A percentile compares a stretch with the other conserved stretches of the same genome.
phyloP scores from a whole-genome alignment of 2,113 vertebrate species.

The Siniperca knerii region DNA sequence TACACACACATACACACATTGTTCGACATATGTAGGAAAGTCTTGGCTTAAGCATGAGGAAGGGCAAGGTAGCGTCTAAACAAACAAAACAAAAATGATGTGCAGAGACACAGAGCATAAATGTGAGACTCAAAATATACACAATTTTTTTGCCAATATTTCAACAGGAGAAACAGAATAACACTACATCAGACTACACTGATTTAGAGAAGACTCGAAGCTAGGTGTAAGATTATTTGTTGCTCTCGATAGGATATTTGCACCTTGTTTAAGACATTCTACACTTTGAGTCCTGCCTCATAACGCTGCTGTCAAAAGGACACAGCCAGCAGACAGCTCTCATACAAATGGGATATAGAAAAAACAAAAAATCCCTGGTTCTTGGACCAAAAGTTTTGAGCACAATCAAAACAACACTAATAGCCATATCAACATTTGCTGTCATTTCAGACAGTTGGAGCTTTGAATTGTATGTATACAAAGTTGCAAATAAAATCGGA shows the following conservation, averaged over 20 bases:
- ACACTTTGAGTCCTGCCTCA: neutral
- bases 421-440: neutral
- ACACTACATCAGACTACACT: no score
- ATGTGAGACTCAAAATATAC: neutral
- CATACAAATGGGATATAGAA: neutral
- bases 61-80: neutral
- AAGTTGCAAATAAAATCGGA: neutral
- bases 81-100: neutral
- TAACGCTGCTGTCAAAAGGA: neutral
- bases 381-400: conserved; percentile 13
- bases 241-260: neutral
- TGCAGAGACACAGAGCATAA: neutral
- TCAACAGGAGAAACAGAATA: neutral
- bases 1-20: neutral
- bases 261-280: neutral
- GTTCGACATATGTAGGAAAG: neutral
- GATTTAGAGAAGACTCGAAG: no score
- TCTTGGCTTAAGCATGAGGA: neutral
- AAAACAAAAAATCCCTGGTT: neutral
- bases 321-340: neutral
- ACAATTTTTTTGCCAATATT: neutral
- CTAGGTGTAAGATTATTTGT: conserved; percentile 6
- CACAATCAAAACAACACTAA: neutral
- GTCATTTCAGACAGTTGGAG: neutral
- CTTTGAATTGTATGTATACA: neutral